A percentile compares a stretch with the other conserved stretches of the same genome.
phyloP scores from a whole-genome alignment of 2,888 invertebrate genomes.

The Ennomos fuscantarius region DNA sequence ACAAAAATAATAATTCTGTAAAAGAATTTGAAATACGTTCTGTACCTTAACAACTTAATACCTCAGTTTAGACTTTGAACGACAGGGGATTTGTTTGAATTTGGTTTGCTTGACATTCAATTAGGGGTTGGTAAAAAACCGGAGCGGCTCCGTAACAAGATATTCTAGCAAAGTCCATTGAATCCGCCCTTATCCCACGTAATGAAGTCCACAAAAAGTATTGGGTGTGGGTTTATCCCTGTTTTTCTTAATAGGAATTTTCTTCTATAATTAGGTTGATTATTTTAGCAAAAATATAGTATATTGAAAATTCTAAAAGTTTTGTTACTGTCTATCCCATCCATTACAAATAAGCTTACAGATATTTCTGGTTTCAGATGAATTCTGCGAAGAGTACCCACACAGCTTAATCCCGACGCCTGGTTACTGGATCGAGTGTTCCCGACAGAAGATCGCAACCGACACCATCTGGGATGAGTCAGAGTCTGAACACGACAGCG shows the following conservation, averaged over 20 bases:
- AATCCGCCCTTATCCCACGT: conserved; percentile 43
- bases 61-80: conserved; percentile 23
- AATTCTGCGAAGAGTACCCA: conserved; percentile 96
- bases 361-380: conserved; percentile 86
- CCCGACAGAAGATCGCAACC: conserved; percentile 93
- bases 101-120: conserved; percentile 43
- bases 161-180: conserved; percentile 40
- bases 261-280: conserved; percentile 32
- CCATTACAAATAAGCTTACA: not conserved
- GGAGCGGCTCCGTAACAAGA: conserved; percentile 38
- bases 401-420: conserved; percentile 96
- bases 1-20: no score
- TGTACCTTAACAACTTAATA: conserved; percentile 13
- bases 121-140: conserved; percentile 41
- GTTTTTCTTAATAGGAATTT: conserved; percentile 38
- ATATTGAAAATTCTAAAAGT: not conserved
- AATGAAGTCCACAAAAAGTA: conserved; percentile 42
- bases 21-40: conserved; percentile 6
- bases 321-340: no score
- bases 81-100: conserved; percentile 29
- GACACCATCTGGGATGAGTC: conserved; percentile 96
- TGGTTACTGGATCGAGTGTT: conserved; percentile 98
- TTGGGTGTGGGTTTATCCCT: conserved; percentile 33
- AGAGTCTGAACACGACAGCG: conserved; percentile 91
- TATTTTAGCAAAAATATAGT: conserved; percentile 17